Evolutionary conservation across 1,140 invertebrate genomes (phyloP), one percentile per base, ranked within the genome.

Genomic region (Drosophila sulfurigaster): DNA sequence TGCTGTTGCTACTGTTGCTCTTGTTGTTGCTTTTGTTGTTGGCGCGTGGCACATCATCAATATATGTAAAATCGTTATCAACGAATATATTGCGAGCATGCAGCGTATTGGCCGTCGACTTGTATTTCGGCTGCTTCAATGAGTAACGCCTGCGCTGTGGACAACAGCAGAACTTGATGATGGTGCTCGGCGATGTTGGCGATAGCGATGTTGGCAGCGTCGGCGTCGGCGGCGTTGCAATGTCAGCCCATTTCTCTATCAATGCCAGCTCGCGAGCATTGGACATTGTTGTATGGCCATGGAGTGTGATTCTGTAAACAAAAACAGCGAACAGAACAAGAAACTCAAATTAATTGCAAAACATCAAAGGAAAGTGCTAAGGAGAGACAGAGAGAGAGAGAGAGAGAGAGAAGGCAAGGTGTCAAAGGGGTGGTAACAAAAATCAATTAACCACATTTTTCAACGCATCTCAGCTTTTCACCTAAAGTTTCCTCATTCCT

Each of bases 181-280:
- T 86, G 64, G 91, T 77, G 35, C 82, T 77, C 58, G 91, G 91
- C 51, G 91, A 92, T 64, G 91, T 92, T 59, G 91, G 91, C 70
- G 91, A 92, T 75, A 89, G 57, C 20, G 20, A 25, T 25, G 81
- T 72, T 59, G 80, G 82, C 75, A 86, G 56, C 63, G 86, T 69
- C 69, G 81, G 85, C 65, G 85, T 91, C 82, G 82, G 75, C 74
- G 83, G 90, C 79, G 87, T 88, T 67, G 90, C 91, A 82, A 88
- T 91, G 72, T 92, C 91, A 85, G 91, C 78, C 91, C 91, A 92
- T 92, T 92, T 92, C 78, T 91, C 87, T 63, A 92, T 79, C 77
- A 92, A 87, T 81, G 91, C 80, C 82, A 92, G 73, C 72, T 92
- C 91, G 71, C 88, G 91, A 89, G 80, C 91, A 89, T 89, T 91